Base-by-base conservation (phyloP, 2,113 vertebrate genomes). In the Melanerpes aurifrons region DNA sequence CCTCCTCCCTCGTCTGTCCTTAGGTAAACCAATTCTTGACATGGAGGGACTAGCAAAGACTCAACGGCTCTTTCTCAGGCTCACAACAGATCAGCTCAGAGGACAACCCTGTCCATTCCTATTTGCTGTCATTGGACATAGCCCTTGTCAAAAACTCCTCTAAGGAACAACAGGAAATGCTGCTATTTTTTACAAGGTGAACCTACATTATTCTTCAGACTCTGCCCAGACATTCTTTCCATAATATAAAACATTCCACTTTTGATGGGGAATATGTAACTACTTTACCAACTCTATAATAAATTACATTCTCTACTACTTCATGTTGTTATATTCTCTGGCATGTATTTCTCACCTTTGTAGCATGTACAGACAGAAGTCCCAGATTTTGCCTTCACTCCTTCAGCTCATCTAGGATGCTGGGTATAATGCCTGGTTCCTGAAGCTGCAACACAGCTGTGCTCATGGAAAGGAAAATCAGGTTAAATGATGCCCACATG, bases 391-490 rank as follows among this genome's bases (percentile, higher is more conserved):
- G 2, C 50, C 58, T 59, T 74, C 17, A 5, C 37, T n/a, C 24
- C 48, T 31, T n/a, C 3, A 1, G 37, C 54, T 93, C 29, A 47
- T 15, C 28, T 21, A 58, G 17, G 73, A 37, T 3, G 12, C 28
- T 35, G 7, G 19, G 10, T 81, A 15, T 4, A 25, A 67, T 12
- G 37, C 31, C 43, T 50, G 54, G 10, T 11, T 31, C 83, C 77
- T 20, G 15, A 67, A 56, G 40, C 37, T 50, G 29, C 50, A 37
- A 21, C 0, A 0, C 37, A 66, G 56, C 13, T 3, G 1, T 0
- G 29, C 54, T 69, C 1, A 0, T 6, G 5, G 1, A 9, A 48
- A 31, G 31, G n/a, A 53, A 72, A 80, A 53, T 5, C 1, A 7
- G 18, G 53, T 50, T 28, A 59, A 61, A 66, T 11, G 48, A 75